phyloP scores from a whole-genome alignment of 1,140 invertebrate genomes.

The Drosophila bocqueti region DNA sequence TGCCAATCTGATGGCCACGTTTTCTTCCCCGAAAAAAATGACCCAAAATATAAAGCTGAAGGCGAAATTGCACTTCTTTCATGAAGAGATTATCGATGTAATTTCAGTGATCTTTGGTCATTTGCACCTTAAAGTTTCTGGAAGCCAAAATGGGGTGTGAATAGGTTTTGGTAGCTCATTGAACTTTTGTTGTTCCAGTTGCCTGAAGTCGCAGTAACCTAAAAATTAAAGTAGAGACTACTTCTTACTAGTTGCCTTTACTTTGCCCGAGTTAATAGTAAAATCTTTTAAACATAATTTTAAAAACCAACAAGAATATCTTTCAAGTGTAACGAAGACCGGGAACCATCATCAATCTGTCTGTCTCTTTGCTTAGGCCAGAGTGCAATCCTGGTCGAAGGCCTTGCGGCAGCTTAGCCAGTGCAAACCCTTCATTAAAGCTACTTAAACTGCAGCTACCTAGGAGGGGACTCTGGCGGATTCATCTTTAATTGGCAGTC shows the following conservation, averaged over 20 bases:
- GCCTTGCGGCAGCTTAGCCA: conserved; percentile 44
- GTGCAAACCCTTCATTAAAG: conserved; percentile 76
- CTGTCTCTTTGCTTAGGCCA: conserved; percentile 47
- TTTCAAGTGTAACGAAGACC: conserved; percentile 22
- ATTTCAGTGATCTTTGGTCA: conserved; percentile 14
- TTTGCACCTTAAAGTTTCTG: conserved; percentile 8
- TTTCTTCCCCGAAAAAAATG: conserved; percentile 2
- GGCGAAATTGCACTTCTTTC: conserved; percentile 5
- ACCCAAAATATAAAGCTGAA: conserved; percentile 7
- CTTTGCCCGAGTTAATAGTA: not conserved
- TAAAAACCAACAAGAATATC: not conserved
- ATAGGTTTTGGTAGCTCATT: not conserved
- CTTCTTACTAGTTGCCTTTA: not conserved
- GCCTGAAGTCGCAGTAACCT: not conserved
- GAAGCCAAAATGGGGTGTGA: conserved; percentile 9
- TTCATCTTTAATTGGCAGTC: conserved; percentile 70
- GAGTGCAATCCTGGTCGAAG: conserved; percentile 22
- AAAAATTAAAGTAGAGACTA: not conserved
- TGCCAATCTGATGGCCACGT: conserved; percentile 17
- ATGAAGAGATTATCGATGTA: conserved; percentile 10
- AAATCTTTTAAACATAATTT: not conserved
- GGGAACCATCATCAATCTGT: conserved; percentile 41
- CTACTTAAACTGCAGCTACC: conserved; percentile 70
- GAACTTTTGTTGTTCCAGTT: not conserved
- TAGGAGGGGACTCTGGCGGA: conserved; percentile 20